phyloP scores from a whole-genome alignment of 2,888 invertebrate species.

The Stenchaetothrips biformis region DNA sequence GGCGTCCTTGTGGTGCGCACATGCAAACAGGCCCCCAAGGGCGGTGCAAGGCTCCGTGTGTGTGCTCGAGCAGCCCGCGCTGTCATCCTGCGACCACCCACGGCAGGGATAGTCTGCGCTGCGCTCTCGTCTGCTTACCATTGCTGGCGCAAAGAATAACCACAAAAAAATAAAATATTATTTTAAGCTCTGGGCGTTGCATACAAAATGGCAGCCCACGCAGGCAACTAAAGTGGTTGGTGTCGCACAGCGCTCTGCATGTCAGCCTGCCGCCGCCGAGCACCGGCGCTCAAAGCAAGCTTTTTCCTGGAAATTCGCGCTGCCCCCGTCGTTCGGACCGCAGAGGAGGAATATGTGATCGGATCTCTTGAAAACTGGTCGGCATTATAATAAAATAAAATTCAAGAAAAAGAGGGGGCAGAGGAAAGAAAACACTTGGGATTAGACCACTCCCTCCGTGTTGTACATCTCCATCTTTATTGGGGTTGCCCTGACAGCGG shows the following conservation, averaged over 20 bases:
- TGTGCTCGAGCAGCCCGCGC: background rate
- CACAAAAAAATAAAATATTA: background rate
- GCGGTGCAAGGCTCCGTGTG: background rate
- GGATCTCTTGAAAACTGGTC: background rate
- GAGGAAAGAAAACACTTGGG: background rate
- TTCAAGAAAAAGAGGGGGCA: background rate
- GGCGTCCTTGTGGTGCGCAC: no score
- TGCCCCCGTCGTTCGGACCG: background rate
- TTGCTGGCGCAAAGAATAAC: no score
- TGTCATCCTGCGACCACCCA: background rate
- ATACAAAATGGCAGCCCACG: no score
- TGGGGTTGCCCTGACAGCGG: conserved; percentile 10
- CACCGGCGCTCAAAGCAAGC: background rate
- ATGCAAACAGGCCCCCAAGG: no score
- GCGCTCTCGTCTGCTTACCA: no score
- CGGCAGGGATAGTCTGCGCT: background rate
- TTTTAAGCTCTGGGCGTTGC: no score
- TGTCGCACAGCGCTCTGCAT: no score
- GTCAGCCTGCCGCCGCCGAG: no score
- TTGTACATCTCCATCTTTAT: conserved; percentile 23
- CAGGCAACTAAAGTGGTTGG: no score
- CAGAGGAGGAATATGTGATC: background rate
- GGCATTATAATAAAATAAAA: background rate
- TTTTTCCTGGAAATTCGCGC: background rate
- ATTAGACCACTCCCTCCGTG: conserved; percentile 15